Base-by-base conservation (phyloP, 1,140 invertebrate genomes). In the Lysiphlebus fabarum region DNA sequence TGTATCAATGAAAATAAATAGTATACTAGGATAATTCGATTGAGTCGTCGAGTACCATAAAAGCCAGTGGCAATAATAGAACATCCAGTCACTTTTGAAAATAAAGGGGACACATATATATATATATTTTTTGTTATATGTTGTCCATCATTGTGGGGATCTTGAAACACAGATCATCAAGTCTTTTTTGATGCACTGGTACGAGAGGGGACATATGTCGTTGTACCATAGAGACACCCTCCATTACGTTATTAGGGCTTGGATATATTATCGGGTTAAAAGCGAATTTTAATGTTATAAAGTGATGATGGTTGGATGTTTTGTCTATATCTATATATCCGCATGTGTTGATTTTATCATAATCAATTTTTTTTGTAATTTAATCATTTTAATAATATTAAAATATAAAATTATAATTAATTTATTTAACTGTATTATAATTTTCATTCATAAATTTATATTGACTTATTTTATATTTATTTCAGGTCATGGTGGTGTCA, bases 401-500 rank as follows among this genome's bases (percentile, higher is more conserved):
- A 40, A 3, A 40, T 8, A 40, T 40, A 1, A 40, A 40, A 40
- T 11, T 8, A 5, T 40, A 40, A 40, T 40, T 40, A 40, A 8
- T 40, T 11, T 8, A 7, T 40, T 40, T 11, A n/a, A n/a, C n/a
- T n/a, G n/a, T n/a, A 40, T 8, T 40, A 10, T 36, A 49, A 49
- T 7, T 40, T 7, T 8, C 17, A 26, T 49, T 37, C 14, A 53
- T 53, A 9, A 40, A 55, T 33, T 49, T 49, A 10, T 10, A n/a
- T 69, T 71, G 68, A 65, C 53, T 59, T 53, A 62, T 67, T 72
- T 62, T 66, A 73, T 74, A 65, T 33, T 49, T 59, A 68, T 76
- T 79, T 17, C 83, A 95, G 92, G 92, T 84, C 92, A 95, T 76
- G 92, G 92, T 33, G 94, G 95, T 61, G 93, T 98, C 37, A 98